Conservation (phyloP, 2,797 vertebrate species). For the Microtus obscurus region DNA sequence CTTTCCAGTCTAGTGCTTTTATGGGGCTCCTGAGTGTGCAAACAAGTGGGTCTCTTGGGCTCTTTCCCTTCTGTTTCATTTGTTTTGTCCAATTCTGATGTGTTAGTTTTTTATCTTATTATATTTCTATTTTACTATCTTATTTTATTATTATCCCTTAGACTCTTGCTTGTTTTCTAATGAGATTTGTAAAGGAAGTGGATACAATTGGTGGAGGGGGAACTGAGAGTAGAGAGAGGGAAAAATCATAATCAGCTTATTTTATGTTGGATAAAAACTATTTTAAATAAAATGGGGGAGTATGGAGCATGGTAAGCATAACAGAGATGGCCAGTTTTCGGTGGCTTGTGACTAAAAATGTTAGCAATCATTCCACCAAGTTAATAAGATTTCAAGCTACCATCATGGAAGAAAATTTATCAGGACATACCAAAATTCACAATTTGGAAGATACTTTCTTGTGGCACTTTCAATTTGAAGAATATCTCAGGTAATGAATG, state of each 20-base stretch:
- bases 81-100: background rate
- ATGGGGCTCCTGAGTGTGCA: background rate
- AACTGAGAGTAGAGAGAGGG: background rate
- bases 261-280: background rate
- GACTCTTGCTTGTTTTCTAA: background rate
- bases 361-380: background rate
- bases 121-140: background rate
- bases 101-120: background rate
- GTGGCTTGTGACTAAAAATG: background rate
- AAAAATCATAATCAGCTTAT: background rate
- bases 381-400: background rate
- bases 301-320: background rate
- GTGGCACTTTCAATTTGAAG: background rate
- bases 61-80: background rate
- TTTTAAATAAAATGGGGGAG: background rate
- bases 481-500: slow-evolving; percentile 6
- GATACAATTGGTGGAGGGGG: background rate
- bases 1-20: background rate
- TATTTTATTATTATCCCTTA: background rate
- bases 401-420: background rate
- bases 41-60: background rate
- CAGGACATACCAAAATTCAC: background rate
- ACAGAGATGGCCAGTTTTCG: background rate
- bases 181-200: background rate
- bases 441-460: background rate